phyloP scores from a whole-genome alignment of 1,140 invertebrate genomes.

The Prorops nasuta region DNA sequence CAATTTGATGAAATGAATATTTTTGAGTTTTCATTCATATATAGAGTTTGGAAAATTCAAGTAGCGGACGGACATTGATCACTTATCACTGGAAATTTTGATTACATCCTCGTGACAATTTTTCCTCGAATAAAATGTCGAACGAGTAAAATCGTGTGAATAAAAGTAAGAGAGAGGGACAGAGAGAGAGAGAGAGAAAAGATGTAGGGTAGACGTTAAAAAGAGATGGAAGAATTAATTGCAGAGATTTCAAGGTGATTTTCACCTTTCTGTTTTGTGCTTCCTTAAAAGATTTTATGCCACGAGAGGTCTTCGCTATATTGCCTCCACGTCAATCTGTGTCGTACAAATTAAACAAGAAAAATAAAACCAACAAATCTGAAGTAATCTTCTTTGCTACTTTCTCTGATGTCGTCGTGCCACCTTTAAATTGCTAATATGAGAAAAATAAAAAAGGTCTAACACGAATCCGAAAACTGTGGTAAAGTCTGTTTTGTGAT shows the following conservation, averaged over 20 bases:
- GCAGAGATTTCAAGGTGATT: conserved; percentile 10
- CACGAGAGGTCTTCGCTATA: conserved; percentile 15
- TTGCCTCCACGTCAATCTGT: conserved; percentile 14
- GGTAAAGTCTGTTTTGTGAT: conserved; percentile 1
- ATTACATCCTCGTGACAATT: too few relatives aligned
- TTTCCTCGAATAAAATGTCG: too few relatives aligned
- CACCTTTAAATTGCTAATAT: conserved; percentile 28
- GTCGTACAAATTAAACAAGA: conserved; percentile 26
- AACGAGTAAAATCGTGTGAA: too few relatives aligned
- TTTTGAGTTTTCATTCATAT: background rate
- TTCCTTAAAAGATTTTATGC: conserved; percentile 30
- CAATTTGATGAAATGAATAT: background rate
- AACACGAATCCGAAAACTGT: conserved; percentile 10
- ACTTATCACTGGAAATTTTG: too few relatives aligned
- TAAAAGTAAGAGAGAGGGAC: too few relatives aligned
- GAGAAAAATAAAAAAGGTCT: conserved; percentile 25
- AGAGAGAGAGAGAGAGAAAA: background rate
- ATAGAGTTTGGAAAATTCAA: too few relatives aligned
- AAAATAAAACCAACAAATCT: conserved; percentile 6
- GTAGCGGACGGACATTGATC: too few relatives aligned
- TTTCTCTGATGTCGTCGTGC: conserved; percentile 8
- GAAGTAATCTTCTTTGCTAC: conserved; percentile 17
- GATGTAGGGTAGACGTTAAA: too few relatives aligned
- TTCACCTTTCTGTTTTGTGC: conserved; percentile 15
- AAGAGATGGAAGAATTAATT: conserved; percentile 14